Evolutionary conservation across 2,113 vertebrate species (phyloP).

Genomic region (Anhinga rufa): DNA sequence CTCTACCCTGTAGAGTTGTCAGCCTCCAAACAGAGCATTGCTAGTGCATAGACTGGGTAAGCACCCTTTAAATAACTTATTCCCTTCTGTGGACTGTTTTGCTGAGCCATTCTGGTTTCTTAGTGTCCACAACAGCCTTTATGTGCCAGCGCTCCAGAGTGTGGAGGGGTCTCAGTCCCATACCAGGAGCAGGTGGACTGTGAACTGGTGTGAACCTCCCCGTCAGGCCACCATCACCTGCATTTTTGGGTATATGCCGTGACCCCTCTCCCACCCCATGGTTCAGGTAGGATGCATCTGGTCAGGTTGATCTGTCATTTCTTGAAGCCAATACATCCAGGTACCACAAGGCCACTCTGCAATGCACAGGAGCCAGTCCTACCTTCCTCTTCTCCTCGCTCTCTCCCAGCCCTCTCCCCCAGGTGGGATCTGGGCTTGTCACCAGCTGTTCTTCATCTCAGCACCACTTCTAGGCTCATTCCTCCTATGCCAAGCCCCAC

Average conservation of each 20-base stretch:
- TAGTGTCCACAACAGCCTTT: background rate
- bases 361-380: background rate
- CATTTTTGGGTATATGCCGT: background rate
- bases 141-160: fast-evolving
- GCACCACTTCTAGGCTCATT: background rate
- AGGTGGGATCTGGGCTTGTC: background rate
- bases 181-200: background rate
- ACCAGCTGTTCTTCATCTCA: background rate
- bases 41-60: background rate
- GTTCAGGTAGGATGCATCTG: background rate
- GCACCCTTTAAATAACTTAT: background rate
- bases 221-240: background rate
- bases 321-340: background rate
- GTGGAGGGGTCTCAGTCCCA: background rate
- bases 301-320: background rate
- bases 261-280: fast-evolving
- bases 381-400: background rate
- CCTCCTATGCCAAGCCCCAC: background rate
- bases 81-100: background rate
- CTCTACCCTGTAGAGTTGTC: background rate
- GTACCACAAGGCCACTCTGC: background rate
- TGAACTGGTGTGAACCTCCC: background rate
- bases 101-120: background rate
- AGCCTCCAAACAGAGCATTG: background rate
- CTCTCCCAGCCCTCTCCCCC: background rate